Percentiles rank a stretch among this genome's conserved stretches.
Evolutionary conservation across 2,888 invertebrate species (phyloP).

Genomic region (Gisinianus flammeolus): DNA sequence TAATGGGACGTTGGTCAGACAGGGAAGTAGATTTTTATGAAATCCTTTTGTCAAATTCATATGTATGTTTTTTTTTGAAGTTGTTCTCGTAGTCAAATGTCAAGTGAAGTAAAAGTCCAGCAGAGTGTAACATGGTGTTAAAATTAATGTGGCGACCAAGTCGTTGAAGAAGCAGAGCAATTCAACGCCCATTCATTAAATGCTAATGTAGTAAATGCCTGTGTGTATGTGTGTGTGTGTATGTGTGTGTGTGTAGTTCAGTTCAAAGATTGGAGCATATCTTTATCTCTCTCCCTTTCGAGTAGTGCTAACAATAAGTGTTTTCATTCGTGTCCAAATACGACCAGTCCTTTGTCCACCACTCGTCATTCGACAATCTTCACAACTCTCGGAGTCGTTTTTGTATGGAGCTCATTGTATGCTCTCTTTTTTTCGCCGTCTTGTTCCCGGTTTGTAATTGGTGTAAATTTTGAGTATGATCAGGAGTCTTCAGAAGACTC

Average conservation of each 20-base stretch:
- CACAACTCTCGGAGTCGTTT: too few species aligned
- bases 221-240: neutral
- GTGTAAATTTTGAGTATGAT: too few species aligned
- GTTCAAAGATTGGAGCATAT: neutral
- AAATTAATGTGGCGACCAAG: slow-evolving; percentile 21
- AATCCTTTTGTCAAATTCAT: neutral
- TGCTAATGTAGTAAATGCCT: neutral
- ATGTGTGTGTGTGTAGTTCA: neutral
- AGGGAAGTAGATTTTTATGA: neutral
- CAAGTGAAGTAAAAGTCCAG: neutral
- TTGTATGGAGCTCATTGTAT: too few species aligned
- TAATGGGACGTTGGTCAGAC: neutral
- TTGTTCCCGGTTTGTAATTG: neutral
- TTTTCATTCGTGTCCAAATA: slow-evolving; percentile 16
- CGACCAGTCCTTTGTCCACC: neutral
- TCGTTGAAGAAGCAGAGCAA: neutral
- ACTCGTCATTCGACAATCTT: too few species aligned
- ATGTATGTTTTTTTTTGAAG: neutral
- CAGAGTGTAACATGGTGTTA: neutral
- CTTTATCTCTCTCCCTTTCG: neutral
- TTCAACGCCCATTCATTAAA: slow-evolving; percentile 27
- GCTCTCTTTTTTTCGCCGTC: neutral
- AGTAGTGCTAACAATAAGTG: neutral
- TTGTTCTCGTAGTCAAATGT: neutral
- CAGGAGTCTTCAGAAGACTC: too few species aligned